Conservation (phyloP, 2,113 vertebrate genomes). For the Labeo rohita region DNA sequence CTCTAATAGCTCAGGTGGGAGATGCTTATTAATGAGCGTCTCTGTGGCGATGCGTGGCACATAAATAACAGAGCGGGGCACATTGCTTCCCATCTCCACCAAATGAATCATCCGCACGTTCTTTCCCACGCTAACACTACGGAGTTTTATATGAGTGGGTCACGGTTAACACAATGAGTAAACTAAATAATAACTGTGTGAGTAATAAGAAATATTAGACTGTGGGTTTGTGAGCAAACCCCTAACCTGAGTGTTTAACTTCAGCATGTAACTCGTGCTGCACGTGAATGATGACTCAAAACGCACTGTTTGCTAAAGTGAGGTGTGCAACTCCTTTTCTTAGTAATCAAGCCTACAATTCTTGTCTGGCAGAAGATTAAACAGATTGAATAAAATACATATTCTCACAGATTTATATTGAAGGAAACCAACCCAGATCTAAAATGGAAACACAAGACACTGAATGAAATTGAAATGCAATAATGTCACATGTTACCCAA, state of each 20-base stretch:
- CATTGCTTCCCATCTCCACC: slow-evolving; percentile 51
- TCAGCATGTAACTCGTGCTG: not conserved
- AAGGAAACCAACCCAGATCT: not conserved
- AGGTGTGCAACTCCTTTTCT: not conserved
- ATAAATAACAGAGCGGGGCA: slow-evolving; percentile 75
- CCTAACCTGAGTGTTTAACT: not conserved
- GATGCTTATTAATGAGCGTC: slow-evolving; percentile 76
- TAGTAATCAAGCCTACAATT: not conserved
- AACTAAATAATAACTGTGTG: slow-evolving; percentile 23
- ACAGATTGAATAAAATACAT: no score
- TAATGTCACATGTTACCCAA: not conserved
- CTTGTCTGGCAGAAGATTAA: not conserved
- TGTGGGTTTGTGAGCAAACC: not conserved
- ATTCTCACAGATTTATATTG: not conserved
- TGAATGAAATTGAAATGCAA: not conserved
- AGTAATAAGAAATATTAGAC: not conserved
- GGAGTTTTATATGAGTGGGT: slow-evolving; percentile 39
- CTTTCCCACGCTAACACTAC: slow-evolving; percentile 36
- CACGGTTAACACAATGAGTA: slow-evolving; percentile 29
- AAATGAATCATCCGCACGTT: slow-evolving; percentile 56
- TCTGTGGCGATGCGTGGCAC: slow-evolving; percentile 73
- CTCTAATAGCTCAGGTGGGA: slow-evolving; percentile 67
- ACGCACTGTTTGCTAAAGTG: not conserved
- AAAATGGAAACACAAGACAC: no score
- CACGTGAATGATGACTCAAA: not conserved